Evolutionary conservation across 2,888 invertebrate species (phyloP), one percentile per base, ranked within the genome.

Genomic region (Argyresthia goedartella): DNA sequence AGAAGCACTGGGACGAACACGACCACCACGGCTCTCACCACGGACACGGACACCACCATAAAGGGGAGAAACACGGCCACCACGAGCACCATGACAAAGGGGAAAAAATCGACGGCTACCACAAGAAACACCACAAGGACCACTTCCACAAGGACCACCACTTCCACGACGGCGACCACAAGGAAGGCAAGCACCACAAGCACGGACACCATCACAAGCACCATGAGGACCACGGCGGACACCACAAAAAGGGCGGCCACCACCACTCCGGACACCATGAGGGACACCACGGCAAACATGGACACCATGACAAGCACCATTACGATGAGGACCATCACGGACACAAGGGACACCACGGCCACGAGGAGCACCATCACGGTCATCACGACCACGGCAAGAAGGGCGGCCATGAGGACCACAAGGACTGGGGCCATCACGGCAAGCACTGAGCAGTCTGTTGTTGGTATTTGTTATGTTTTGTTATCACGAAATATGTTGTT

Each of bases 141-240:
- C 95, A 95, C 76, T 95, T 92, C 81, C 91, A 93, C 72, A 95
- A 95, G 82, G 92, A 94, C 66, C 94, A 94, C 71, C 93, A 94
- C 86, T 95, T 95, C 89, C 95, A 95, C 71, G 95, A 95, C 67
- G 94, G 95, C 65, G 91, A 91, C 69, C 93, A 95, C 74, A 91
- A 94, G 67, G 93, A 92, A 46, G 95, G 95, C 54, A 92, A 94
- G 65, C 94, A 95, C 73, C 91, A 91, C 73, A 95, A 95, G 69
- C 91, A 93, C 65, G 93, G 91, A 8, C 90, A 92, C 64, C 91
- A 92, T 69, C 92, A 94, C 71, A 90, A 90, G 53, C 91, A 92
- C 62, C 91, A 94, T 65, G 91, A 91, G 54, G 90, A 89, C 60
- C 91, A 94, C 62, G 91, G 90, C 55, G 93, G 92, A 25, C 90